Conservation (phyloP, 2,888 invertebrate species). For the Tupiocoris notatus region DNA sequence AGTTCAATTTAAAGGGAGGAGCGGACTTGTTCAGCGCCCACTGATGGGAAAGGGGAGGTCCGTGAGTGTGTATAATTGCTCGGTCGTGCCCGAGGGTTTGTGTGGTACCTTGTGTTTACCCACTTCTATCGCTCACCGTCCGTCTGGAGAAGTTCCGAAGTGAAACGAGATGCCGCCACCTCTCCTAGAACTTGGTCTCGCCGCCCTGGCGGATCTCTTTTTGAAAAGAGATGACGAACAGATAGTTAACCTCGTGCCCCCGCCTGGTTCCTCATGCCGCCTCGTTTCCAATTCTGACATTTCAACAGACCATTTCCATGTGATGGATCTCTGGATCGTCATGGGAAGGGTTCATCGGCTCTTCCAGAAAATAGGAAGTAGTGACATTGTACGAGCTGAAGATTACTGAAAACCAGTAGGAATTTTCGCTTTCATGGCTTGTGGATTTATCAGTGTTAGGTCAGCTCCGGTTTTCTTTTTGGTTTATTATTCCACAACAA, state of each 20-base stretch:
- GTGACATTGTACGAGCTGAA: too few species aligned
- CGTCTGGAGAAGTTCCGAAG: conserved; percentile 21
- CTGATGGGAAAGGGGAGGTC: neutral
- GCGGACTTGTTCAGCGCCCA: neutral
- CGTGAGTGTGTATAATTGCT: conserved; percentile 42
- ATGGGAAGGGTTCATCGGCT: too few species aligned
- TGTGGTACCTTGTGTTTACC: conserved; percentile 36
- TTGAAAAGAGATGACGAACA: conserved; percentile 25
- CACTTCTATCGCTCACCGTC: conserved; percentile 18
- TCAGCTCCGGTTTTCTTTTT: too few species aligned
- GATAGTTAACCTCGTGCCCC: conserved; percentile 22
- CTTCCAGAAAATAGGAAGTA: too few species aligned
- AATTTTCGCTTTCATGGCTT: too few species aligned
- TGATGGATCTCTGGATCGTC: neutral
- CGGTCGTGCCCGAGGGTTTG: conserved; percentile 37
- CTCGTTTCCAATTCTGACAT: neutral
- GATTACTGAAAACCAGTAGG: too few species aligned
- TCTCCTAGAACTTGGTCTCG: neutral
- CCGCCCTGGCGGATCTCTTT: neutral
- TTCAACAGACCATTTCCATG: neutral
- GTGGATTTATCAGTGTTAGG: too few species aligned
- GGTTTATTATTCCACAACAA: too few species aligned
- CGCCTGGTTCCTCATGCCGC: neutral
- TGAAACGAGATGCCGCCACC: conserved; percentile 28
- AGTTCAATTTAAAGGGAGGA: neutral